Base-by-base conservation (phyloP, 2,797 vertebrate species). In the Esox masquinongy region DNA sequence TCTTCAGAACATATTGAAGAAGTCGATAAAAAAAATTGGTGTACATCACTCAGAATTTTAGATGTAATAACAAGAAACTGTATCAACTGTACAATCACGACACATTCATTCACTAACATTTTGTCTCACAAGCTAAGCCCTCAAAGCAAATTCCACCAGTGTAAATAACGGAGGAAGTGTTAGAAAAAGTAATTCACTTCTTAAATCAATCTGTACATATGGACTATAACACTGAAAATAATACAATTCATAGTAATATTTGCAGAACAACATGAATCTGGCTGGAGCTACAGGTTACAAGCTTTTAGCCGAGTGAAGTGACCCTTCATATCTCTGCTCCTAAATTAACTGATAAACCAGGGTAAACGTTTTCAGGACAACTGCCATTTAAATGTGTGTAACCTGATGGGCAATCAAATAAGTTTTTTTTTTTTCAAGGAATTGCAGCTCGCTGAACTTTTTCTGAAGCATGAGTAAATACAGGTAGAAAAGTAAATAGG, bases 391-490 rank as follows among this genome's bases (percentile, higher is more conserved):
- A 56, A 22, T 17, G 8, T 6, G 19, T 5, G 6, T 17, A 56
- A 56, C 51, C 67, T 80, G 59, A 78, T 80, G 83, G 84, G 83
- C 86, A 88, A 82, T 78, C 43, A n/a, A 81, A 83, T 79, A 64
- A n/a, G n/a, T n/a, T n/a, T n/a, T 4, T 61, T 64, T 66, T 72
- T 5, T 49, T 19, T 51, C 34, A 67, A 83, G 67, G 17, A 67
- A 83, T 47, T 70, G 22, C 5, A 7, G 22, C 19, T 51, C 6
- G 16, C 9, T 49, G 47, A 15, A 26, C 22, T 24, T 6, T 26
- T 31, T 63, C 17, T 14, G 64, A 22, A 68, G 78, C 63, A 78
- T 34, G 2, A 74, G 59, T 79, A 78, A 75, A 68, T 66, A 83
- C n/a, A 83, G 72, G 61, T 76, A 68, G 66, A 75, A 83, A 86